Base-by-base conservation (phyloP, 1,140 invertebrate genomes). In the Monomorium pharaonis region DNA sequence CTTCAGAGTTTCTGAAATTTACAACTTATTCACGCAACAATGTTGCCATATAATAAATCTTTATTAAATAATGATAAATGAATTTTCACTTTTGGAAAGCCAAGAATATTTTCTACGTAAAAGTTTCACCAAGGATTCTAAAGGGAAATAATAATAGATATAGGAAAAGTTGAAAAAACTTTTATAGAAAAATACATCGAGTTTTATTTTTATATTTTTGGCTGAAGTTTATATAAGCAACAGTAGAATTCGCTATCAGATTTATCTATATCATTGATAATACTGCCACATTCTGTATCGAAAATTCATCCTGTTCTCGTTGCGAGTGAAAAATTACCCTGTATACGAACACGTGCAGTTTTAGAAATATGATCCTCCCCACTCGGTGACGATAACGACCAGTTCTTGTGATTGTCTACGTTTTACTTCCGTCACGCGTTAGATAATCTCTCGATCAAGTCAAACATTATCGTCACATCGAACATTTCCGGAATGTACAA, bases 401-500 rank as follows among this genome's bases (percentile, higher is more conserved):
- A 24, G 0, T 60, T 33, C 24, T 67, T 54, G 16, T n/a, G n/a
- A 67, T 33, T 44, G 14, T 30, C n/a, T 42, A 60, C 54, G 56
- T 74, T 14, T 33, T 18, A 30, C 21, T 83, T 65, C 51, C 42
- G 65, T 30, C 78, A 30, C 65, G 24, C 18, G 51, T 44, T 44
- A 33, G 12, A 81, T 24, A 24, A 70, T 69, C 18, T 56, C 12
- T 83, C 78, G 37, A 74, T 60, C 37, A 27, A 24, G 14, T 44
- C 14, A 47, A 83, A 58, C 67, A 74, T 74, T 58, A 44, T 83
- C 51, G 30, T 83, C 37, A 30, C 51, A 74, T 83, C 18, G 16
- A 37, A 12, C 56, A 81, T 58, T 5, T 37, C 16, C 37, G 18
- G 6, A 42, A 54, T 33, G 16, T 21, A 24, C 49, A 51, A n/a